A percentile compares a stretch with the other conserved stretches of the same genome.
Evolutionary conservation across 2,888 invertebrate genomes (phyloP).

Genomic region (Ellobium chinense): DNA sequence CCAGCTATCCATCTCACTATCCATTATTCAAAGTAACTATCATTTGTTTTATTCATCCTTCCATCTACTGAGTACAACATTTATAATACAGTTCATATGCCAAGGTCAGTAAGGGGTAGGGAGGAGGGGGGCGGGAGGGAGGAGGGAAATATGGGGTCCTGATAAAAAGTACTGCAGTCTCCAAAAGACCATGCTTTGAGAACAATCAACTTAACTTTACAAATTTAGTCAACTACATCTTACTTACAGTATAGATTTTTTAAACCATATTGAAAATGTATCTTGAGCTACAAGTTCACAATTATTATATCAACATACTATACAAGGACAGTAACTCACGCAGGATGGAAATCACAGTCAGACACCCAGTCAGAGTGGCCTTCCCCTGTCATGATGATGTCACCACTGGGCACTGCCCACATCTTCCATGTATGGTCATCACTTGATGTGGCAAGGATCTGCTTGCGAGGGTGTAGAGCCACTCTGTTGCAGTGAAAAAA

Average conservation of each 20-base stretch:
- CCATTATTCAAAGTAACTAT: neutral
- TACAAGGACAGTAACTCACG: constrained; percentile 62
- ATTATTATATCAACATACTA: neutral
- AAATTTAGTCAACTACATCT: no score
- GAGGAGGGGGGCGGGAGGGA: no score
- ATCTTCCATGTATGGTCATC: constrained; percentile 79
- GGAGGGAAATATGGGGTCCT: no score
- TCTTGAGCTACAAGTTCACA: neutral
- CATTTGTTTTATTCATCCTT: no score
- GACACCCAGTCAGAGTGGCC: constrained; percentile 80
- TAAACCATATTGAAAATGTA: neutral
- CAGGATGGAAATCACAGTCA: constrained; percentile 78
- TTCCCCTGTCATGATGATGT: constrained; percentile 78
- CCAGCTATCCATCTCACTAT: neutral
- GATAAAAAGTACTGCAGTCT: no score
- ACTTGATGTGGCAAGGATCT: constrained; percentile 77
- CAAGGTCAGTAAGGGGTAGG: no score
- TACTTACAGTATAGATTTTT: no score
- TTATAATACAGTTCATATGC: no score
- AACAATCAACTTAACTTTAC: no score
- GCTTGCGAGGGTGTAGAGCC: constrained; percentile 77
- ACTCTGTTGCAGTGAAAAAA: no score
- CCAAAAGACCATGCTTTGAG: no score
- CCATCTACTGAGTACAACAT: no score
- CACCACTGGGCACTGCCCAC: constrained; percentile 78